Base-by-base conservation (phyloP, 2,888 invertebrate species). In the Oligia strigilis region DNA sequence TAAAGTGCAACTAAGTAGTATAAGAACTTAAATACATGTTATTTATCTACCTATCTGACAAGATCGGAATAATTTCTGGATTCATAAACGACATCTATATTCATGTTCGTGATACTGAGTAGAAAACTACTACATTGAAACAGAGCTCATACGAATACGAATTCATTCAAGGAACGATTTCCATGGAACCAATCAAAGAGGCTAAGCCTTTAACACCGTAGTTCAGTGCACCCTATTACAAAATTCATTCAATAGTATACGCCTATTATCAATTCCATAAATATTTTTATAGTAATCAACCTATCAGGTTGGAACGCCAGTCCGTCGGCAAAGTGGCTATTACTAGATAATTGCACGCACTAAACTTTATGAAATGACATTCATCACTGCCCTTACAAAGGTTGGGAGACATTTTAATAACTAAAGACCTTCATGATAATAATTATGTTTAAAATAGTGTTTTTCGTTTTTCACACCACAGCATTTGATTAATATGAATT, bases 261-360 rank as follows among this genome's bases (percentile, higher is more conserved):
- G 86, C 86, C 88, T 86, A 91, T 91, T 92, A 92, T 92, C 92
- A 93, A 94, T 94, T 92, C 94, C 92, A 94, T 94, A 95, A 96
- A 95, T 95, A 94, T 94, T 94, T 94, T 94, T 93, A 92, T 92
- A 93, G 94, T 91, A 95, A 95, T 95, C 95, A 95, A 95, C 93
- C 94, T 93, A 95, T 95, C 95, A 94, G 90, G 90, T 92, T 84
- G 94, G 94, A 93, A 94, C 92, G 95, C 91, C 92, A 94, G 94
- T 93, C 88, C 89, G 84, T 84, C 87, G 82, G 87, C 82, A 89
- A 90, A 92, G 89, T 89, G 91, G 91, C 91, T 91, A 93, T 93
- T 93, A 93, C 93, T 90, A 91, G 89, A 92, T 94, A 95, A 95
- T 94, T 94, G 93, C 91, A 90, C 89, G 89, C 91, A 94, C 93